Conservation (phyloP, 35 echinoderm and acorn worm genomes). For the Ophiothrix spiculata region DNA sequence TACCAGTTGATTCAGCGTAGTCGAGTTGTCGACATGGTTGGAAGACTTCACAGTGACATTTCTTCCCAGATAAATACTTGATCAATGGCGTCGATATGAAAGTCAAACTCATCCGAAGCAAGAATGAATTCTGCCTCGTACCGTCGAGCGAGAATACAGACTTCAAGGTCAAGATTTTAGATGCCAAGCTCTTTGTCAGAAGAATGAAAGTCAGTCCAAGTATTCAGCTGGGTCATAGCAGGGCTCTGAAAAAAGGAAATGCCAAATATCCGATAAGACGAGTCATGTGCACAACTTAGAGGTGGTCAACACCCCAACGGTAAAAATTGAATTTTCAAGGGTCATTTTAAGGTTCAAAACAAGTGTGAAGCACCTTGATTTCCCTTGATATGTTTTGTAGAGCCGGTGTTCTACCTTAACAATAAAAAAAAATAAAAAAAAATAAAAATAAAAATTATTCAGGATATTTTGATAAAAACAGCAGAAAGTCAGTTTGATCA, state of each 20-base stretch:
- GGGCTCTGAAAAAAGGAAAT: conserved; percentile 43
- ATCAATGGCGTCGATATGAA: background rate
- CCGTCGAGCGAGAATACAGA: background rate
- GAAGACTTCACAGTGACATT: background rate
- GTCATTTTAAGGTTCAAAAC: too few relatives aligned
- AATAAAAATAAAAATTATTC: too few relatives aligned
- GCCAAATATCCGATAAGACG: conserved; percentile 62
- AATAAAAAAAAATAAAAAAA: too few relatives aligned
- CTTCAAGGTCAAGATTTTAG: background rate
- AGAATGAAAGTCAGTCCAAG: background rate
- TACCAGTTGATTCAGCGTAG: background rate
- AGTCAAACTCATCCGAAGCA: background rate
- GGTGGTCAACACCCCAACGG: too few relatives aligned
- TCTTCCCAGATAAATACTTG: background rate
- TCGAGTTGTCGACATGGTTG: background rate
- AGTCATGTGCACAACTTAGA: conserved; percentile 49
- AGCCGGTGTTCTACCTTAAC: too few relatives aligned
- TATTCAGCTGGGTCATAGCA: background rate
- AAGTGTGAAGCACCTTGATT: too few relatives aligned
- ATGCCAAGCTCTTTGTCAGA: background rate
- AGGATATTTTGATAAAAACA: too few relatives aligned
- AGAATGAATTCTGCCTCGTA: background rate
- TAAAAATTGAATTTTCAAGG: too few relatives aligned
- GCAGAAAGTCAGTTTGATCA: too few relatives aligned
- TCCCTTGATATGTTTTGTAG: too few relatives aligned